Conservation (phyloP, 1,140 invertebrate species). For the Diuraphis noxia region DNA sequence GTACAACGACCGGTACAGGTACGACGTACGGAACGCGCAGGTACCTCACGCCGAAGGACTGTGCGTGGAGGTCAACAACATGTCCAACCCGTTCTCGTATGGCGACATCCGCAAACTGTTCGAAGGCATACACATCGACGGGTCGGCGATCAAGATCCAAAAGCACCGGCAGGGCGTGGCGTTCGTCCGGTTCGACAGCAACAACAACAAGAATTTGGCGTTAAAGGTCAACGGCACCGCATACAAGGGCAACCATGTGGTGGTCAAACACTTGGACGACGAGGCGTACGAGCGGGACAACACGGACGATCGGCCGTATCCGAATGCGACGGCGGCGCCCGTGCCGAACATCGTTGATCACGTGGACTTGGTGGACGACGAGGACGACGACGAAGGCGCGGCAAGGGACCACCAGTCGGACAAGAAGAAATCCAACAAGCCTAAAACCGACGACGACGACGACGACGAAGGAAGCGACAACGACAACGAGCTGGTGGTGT, state of each 20-base stretch:
- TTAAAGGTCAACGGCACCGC: not conserved
- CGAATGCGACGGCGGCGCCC: not conserved
- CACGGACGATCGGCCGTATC: slow-evolving; percentile 33
- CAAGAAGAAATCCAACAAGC: not conserved
- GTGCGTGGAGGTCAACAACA: slow-evolving; percentile 32
- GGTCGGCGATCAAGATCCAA: slow-evolving; percentile 22
- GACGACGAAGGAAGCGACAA: not conserved
- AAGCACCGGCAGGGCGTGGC: slow-evolving; percentile 40
- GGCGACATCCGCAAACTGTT: slow-evolving; percentile 36
- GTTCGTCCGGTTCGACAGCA: slow-evolving; percentile 17
- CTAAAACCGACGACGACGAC: not conserved
- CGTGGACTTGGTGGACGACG: slow-evolving; percentile 6
- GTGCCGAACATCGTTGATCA: slow-evolving; percentile 13
- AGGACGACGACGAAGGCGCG: not conserved
- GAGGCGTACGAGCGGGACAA: slow-evolving; percentile 28
- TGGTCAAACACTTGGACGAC: slow-evolving; percentile 32
- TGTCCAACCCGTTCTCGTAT: slow-evolving; percentile 25
- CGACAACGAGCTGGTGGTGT: not conserved
- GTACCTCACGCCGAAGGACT: not conserved
- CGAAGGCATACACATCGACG: slow-evolving; percentile 39
- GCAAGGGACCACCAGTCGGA: not conserved
- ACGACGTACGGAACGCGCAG: slow-evolving; percentile 33
- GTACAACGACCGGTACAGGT: slow-evolving; percentile 40
- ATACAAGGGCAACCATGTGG: not conserved
- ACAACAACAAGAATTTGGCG: slow-evolving; percentile 22